Evolutionary conservation across 2,113 vertebrate genomes (phyloP).

Genomic region (Etheostoma spectabile): DNA sequence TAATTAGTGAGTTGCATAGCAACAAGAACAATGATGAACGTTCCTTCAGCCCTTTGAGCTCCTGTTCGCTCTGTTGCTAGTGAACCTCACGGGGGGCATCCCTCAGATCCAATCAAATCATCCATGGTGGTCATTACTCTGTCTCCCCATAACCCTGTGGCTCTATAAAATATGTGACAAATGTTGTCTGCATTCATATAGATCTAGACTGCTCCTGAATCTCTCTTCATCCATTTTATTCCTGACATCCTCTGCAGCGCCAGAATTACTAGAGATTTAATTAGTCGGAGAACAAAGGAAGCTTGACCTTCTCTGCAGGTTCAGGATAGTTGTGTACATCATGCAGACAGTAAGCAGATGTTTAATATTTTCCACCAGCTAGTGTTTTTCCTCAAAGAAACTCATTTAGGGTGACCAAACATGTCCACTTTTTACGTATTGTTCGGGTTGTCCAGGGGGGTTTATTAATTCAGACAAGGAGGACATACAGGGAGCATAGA

Average conservation of each 20-base stretch:
- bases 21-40: constrained; percentile 67
- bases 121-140: constrained; percentile 23
- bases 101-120: constrained; percentile 35
- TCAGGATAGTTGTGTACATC: constrained; percentile 30
- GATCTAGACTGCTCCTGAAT: constrained; percentile 38
- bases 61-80: constrained; percentile 36
- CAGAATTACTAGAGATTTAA: constrained; percentile 73
- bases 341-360: constrained; percentile 14
- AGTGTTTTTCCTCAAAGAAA: neutral
- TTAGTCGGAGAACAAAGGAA: constrained; percentile 75
- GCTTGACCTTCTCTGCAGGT: constrained; percentile 58
- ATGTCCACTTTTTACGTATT: no score
- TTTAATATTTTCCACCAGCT: constrained; percentile 6
- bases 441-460: no score
- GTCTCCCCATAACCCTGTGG: neutral
- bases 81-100: constrained; percentile 11
- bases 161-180: constrained; percentile 38
- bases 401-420: neutral
- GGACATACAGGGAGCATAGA: no score
- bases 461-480: no score
- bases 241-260: constrained; percentile 51
- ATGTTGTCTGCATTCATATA: constrained; percentile 28
- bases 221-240: constrained; percentile 46
- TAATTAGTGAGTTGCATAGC: constrained; percentile 73
- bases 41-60: constrained; percentile 51